A percentile compares a stretch with the other conserved stretches of the same genome.
phyloP scores from a whole-genome alignment of 2,113 vertebrate species.

The Hemicordylus capensis region DNA sequence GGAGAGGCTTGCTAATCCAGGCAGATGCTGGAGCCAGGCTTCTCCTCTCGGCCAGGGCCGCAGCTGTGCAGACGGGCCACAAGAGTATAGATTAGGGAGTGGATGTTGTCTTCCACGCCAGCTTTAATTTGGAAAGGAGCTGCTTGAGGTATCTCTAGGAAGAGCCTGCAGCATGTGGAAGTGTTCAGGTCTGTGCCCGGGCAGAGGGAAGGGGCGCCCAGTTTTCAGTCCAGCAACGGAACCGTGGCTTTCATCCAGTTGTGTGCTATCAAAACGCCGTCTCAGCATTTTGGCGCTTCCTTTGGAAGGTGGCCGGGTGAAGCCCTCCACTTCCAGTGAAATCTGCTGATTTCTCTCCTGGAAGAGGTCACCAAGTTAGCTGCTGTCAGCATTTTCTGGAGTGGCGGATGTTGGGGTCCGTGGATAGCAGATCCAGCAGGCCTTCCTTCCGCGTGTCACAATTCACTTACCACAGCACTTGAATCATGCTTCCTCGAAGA shows the following conservation, averaged over 20 bases:
- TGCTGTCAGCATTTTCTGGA: constrained; percentile 68
- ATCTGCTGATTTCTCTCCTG: constrained; percentile 75
- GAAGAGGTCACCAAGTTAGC: constrained; percentile 72
- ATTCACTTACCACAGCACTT: background rate
- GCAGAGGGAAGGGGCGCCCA: background rate
- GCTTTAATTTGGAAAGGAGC: background rate
- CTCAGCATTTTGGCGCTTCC: constrained; percentile 91
- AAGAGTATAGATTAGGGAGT: too few relatives aligned
- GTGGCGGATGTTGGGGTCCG: background rate
- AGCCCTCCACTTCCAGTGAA: constrained; percentile 75
- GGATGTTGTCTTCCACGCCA: too few relatives aligned
- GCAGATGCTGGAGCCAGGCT: too few relatives aligned
- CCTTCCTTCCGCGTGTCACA: background rate
- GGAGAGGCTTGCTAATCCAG: too few relatives aligned
- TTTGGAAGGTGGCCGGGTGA: constrained; percentile 67
- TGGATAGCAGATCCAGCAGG: background rate
- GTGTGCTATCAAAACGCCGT: constrained; percentile 70
- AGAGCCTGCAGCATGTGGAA: background rate
- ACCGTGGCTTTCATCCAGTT: constrained; percentile 87
- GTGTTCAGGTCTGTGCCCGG: background rate
- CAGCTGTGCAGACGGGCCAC: too few relatives aligned
- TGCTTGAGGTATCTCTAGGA: background rate
- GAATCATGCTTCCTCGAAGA: background rate
- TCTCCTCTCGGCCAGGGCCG: too few relatives aligned
- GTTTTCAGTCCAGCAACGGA: constrained; percentile 37